Percentiles rank a stretch among this genome's conserved stretches.
Evolutionary conservation across 2,888 invertebrate genomes (phyloP).

Genomic region (Torymus auratus): DNA sequence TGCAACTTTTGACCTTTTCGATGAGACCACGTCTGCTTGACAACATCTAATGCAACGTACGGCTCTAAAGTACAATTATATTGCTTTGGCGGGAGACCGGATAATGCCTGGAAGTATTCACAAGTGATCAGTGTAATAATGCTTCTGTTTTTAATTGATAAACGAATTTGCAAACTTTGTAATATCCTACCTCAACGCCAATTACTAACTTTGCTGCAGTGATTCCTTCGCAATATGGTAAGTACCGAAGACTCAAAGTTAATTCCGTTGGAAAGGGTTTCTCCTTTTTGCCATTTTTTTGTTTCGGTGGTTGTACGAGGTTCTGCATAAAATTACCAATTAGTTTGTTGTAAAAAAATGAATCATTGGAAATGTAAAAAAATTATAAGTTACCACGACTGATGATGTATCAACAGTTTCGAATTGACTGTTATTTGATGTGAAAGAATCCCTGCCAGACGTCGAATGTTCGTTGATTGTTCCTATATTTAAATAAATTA

Average conservation of each 20-base stretch:
- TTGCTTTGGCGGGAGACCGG: constrained; percentile 76
- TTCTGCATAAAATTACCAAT: constrained; percentile 33
- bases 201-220: constrained; percentile 72
- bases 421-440: constrained; percentile 64
- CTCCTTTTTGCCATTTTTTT: constrained; percentile 65
- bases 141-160: not conserved
- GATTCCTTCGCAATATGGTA: constrained; percentile 69
- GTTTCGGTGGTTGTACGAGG: constrained; percentile 65
- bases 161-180: not conserved
- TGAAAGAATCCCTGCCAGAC: constrained; percentile 65
- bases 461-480: constrained; percentile 68
- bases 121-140: not conserved
- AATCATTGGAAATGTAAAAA: not conserved
- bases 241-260: constrained; percentile 73
- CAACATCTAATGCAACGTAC: constrained; percentile 72
- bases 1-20: constrained; percentile 73
- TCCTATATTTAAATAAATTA: constrained; percentile 60
- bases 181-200: constrained; percentile 70
- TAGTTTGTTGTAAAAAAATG: not conserved
- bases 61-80: constrained; percentile 76
- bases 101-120: constrained; percentile 72
- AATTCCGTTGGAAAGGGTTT: constrained; percentile 73
- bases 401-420: constrained; percentile 60
- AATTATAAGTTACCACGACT: constrained; percentile 36
- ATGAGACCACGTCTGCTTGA: constrained; percentile 72